Evolutionary conservation across 2,888 invertebrate genomes (phyloP).

Genomic region (Drosophila ezoana): DNA sequence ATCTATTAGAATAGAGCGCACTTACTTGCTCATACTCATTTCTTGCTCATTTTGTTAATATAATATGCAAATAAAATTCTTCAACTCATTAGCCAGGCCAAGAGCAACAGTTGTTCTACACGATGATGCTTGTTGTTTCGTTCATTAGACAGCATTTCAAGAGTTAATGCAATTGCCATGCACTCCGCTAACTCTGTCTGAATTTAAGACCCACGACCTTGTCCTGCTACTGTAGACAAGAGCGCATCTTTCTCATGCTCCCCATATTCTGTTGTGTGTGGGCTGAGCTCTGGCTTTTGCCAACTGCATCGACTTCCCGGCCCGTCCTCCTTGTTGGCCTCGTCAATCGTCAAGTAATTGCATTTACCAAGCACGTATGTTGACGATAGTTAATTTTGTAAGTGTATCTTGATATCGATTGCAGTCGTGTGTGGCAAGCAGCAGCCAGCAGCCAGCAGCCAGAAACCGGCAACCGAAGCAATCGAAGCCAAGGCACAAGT

Average conservation of each 20-base stretch:
- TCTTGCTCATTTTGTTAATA: slow-evolving; percentile 10
- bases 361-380: slow-evolving; percentile 79
- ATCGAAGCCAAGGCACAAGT: slow-evolving; percentile 11
- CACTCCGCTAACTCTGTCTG: slow-evolving; percentile 36
- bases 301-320: slow-evolving; percentile 12
- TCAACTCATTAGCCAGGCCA: slow-evolving; percentile 39
- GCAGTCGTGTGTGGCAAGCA: slow-evolving; percentile 55
- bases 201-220: slow-evolving; percentile 31
- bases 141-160: slow-evolving; percentile 61
- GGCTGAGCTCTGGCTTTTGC: slow-evolving; percentile 20
- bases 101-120: slow-evolving; percentile 61
- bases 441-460: slow-evolving; percentile 21
- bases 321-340: slow-evolving; percentile 30
- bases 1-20: no score
- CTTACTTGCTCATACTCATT: background rate
- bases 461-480: slow-evolving; percentile 19
- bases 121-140: slow-evolving; percentile 52
- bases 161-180: slow-evolving; percentile 64
- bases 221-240: slow-evolving; percentile 32
- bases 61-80: slow-evolving; percentile 43
- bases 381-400: slow-evolving; percentile 81
- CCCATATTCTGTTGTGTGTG: slow-evolving; percentile 8
- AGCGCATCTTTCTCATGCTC: slow-evolving; percentile 26
- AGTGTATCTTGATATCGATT: slow-evolving; percentile 80
- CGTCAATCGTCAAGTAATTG: slow-evolving; percentile 79